Evolutionary conservation across 2,797 vertebrate genomes (phyloP).

Genomic region (Somateria mollissima): DNA sequence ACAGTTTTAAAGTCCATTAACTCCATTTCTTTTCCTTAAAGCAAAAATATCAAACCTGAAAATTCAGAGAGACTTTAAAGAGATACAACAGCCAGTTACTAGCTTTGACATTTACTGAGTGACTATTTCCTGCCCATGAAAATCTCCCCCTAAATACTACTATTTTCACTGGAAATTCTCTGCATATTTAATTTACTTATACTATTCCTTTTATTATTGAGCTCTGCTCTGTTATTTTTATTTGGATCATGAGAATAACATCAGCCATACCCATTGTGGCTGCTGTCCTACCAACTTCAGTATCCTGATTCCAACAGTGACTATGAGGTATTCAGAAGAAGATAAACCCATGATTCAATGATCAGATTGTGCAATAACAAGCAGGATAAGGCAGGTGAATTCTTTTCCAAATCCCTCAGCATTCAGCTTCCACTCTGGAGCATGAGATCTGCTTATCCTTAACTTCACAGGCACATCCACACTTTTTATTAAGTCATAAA

Average conservation of each 20-base stretch:
- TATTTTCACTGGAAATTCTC: not conserved
- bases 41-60: not conserved
- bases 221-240: not conserved
- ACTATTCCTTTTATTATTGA: not conserved
- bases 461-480: not conserved
- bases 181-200: not conserved
- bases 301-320: not conserved
- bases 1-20: not conserved
- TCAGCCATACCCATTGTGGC: not conserved
- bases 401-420: not conserved
- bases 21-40: not conserved
- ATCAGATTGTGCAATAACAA: not conserved
- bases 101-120: not conserved
- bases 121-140: not conserved
- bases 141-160: not conserved
- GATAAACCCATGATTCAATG: not conserved
- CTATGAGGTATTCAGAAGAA: not conserved
- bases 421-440: not conserved
- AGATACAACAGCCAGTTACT: not conserved
- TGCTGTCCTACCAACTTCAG: not conserved
- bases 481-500: not conserved
- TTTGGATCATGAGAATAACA: not conserved
- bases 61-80: not conserved
- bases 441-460: not conserved
- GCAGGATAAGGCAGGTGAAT: not conserved